phyloP scores from a whole-genome alignment of 2,797 vertebrate genomes.

The Triplophysa yarkandensis region DNA sequence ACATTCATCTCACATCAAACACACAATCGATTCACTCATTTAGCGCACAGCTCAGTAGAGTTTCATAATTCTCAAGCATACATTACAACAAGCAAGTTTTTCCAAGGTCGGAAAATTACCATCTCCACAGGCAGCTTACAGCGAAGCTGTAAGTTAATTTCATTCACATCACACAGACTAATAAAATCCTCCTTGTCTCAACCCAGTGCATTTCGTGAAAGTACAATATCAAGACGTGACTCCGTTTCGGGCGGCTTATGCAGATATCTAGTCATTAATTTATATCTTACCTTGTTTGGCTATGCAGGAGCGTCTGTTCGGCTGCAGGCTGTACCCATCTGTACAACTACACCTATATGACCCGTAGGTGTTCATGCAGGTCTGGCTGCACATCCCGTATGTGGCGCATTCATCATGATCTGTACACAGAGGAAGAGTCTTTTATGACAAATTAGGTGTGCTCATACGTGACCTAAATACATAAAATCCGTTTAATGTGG shows the following conservation, averaged over 20 bases:
- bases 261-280: conserved; percentile 55
- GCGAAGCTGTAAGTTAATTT: conserved; percentile 38
- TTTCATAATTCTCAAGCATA: background rate
- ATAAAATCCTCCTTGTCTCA: conserved; percentile 38
- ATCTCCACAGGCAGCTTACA: conserved; percentile 6
- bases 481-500: conserved; percentile 77
- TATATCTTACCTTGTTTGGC: conserved; percentile 89
- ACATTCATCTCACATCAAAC: conserved; percentile 3
- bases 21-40: background rate
- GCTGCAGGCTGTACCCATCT: conserved; percentile 90
- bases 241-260: conserved; percentile 40
- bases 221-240: conserved; percentile 35
- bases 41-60: background rate
- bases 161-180: conserved; percentile 66
- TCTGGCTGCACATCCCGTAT: conserved; percentile 94
- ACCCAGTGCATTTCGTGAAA: conserved; percentile 22
- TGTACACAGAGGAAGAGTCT: conserved; percentile 71
- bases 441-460: conserved; percentile 76
- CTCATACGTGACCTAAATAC: conserved; percentile 82
- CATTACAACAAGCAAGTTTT: conserved; percentile 1
- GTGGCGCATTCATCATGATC: conserved; percentile 92
- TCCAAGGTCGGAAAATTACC: conserved; percentile 27
- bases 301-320: conserved; percentile 90
- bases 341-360: conserved; percentile 91
- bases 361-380: conserved; percentile 88